A percentile compares a stretch with the other conserved stretches of the same genome.
Evolutionary conservation across 1,140 invertebrate genomes (phyloP).

Genomic region (Daktulosphaira vitifoliae): DNA sequence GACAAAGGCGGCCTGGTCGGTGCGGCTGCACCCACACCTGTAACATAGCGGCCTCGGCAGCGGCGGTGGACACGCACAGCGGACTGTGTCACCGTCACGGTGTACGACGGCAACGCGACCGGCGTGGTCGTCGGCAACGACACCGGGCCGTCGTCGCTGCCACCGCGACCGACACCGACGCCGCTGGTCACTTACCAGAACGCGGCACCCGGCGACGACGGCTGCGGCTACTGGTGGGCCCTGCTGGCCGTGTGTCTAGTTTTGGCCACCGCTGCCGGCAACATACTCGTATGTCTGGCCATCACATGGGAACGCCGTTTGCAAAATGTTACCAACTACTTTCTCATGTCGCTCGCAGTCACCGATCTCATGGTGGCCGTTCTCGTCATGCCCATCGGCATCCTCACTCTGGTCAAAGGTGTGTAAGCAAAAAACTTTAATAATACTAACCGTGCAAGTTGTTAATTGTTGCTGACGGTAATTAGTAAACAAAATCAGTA

Average conservation of each 20-base stretch:
- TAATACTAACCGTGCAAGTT: too few species aligned
- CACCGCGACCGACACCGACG: neutral
- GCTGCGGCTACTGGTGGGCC: slow-evolving; percentile 50
- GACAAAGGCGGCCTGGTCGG: neutral
- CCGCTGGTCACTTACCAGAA: neutral
- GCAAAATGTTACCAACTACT: slow-evolving; percentile 94
- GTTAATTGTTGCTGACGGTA: too few species aligned
- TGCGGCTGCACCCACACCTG: too few species aligned
- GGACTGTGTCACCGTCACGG: neutral
- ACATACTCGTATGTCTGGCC: slow-evolving; percentile 86
- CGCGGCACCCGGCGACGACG: neutral
- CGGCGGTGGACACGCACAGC: neutral
- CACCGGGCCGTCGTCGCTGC: slow-evolving; percentile 4
- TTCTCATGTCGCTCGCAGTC: slow-evolving; percentile 88
- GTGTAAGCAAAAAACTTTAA: too few species aligned
- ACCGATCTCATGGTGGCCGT: slow-evolving; percentile 90
- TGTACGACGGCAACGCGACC: neutral
- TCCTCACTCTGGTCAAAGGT: slow-evolving; percentile 67
- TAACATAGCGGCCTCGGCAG: neutral
- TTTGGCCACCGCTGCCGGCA: slow-evolving; percentile 79
- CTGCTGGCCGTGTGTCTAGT: slow-evolving; percentile 68
- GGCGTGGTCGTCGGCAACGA: neutral
- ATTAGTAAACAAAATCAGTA: too few species aligned
- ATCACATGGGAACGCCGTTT: slow-evolving; percentile 78
- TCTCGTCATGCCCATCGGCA: slow-evolving; percentile 83